Percentiles rank a stretch among this genome's conserved stretches.
These are phyloP conservation scores for Cynopterus sphinx DNA, from an alignment of 2,797 vertebrate genomes.

Conservation along the genomic window DNA sequence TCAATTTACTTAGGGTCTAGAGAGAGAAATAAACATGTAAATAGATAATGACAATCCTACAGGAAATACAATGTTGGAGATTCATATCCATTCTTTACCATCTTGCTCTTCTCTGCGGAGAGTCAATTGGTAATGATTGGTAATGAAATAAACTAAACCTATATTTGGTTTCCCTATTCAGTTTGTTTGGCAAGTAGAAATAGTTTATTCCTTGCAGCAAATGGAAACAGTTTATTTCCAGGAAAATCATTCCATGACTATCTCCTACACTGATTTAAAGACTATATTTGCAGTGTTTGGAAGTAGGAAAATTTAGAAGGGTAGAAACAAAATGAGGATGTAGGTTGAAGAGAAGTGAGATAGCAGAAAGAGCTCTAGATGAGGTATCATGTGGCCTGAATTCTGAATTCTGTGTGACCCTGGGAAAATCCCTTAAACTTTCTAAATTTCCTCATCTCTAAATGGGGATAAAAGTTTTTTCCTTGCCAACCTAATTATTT, in stretches of 20 bases:
- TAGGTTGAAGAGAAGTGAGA: constrained; percentile 35
- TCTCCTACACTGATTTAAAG: neutral
- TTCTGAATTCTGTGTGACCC: constrained; percentile 35
- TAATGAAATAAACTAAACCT: constrained; percentile 25
- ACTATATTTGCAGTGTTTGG: neutral
- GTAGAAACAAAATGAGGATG: neutral
- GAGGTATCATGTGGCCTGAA: neutral
- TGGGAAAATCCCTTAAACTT: constrained; percentile 38
- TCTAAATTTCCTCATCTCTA: constrained; percentile 37
- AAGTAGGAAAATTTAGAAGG: constrained; percentile 34
- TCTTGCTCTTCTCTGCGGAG: constrained; percentile 22
- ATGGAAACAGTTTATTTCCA: constrained; percentile 25
- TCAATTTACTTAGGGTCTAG: neutral
- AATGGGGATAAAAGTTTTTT: constrained; percentile 33
- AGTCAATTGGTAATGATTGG: neutral
- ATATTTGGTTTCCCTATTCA: constrained; percentile 25
- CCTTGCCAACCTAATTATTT: constrained; percentile 36
- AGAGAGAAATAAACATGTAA: constrained; percentile 14
- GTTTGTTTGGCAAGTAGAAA: constrained; percentile 13
- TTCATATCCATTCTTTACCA: neutral
- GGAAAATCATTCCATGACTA: constrained; percentile 1
- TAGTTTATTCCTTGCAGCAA: constrained; percentile 21
- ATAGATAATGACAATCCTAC: neutral
- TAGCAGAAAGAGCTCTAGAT: constrained; percentile 28
- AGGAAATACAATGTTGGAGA: neutral